Evolutionary conservation across 2,797 vertebrate genomes (phyloP), one percentile per base, ranked within the genome.

Genomic region (Eulemur coronatus): DNA sequence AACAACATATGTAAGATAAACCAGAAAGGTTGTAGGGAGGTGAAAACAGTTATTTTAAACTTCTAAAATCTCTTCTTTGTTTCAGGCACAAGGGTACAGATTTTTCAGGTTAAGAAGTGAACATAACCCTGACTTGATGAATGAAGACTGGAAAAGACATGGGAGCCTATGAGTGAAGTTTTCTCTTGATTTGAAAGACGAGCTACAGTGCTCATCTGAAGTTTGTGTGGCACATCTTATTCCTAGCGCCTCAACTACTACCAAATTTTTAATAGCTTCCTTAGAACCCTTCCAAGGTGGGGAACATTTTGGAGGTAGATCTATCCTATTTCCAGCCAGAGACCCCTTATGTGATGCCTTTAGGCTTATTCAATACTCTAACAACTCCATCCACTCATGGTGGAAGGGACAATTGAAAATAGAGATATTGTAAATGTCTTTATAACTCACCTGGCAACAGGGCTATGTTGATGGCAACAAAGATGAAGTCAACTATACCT

Each of bases 401-500:
- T 7, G 7, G 14, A 93, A 92, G 30, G 17, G 22, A 30, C 10
- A 5, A 80, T 41, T 76, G 55, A 94, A 97, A 91, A 35, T 4
- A 69, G 52, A 91, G 35, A 57, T 61, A 84, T n/a, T 95, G 63
- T 46, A 41, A 95, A 78, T 50, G 46, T 46, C 57, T 92, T 93
- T 38, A 35, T 86, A 59, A 79, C 8, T 52, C 5, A 61, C 3
- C 38, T 78, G 22, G 52, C 10, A 80, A 76, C 48, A 65, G n/a
- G 35, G 35, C 35, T 82, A 59, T 52, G 22, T 33, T 86, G 48
- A 89, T 50, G 24, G 50, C 84, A 81, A 50, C 6, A 46, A 89
- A 18, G 12, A 80, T 63, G 43, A 72, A n/a, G 48, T 35, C 41
- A 78, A 15, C 14, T 30, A 4, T 8, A 72, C 14, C 48, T 84